These are phyloP conservation scores for Hydrotaea diabolus DNA, from an alignment of 2,888 invertebrate genomes.

Conservation along the genomic window DNA sequence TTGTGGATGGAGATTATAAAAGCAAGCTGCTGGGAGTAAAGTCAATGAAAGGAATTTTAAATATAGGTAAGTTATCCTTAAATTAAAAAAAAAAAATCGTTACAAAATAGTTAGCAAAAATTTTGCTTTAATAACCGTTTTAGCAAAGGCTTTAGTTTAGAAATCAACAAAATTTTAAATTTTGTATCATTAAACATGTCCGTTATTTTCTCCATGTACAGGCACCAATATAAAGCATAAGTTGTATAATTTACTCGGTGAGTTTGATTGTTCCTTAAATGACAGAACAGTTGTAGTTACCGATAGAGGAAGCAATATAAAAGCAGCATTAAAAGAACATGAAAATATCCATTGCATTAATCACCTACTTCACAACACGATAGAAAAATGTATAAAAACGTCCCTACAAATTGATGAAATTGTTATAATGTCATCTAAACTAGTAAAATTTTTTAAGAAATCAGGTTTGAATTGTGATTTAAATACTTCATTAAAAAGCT, in stretches of 20 bases:
- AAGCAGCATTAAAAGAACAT: slow-evolving; percentile 45
- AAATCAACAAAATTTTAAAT: neutral
- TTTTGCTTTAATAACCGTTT: neutral
- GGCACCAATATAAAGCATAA: slow-evolving; percentile 49
- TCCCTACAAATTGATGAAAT: too few species aligned
- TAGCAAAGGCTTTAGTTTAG: too few species aligned
- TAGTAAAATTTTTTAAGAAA: slow-evolving; percentile 43
- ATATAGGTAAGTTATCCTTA: neutral
- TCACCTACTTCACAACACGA: slow-evolving; percentile 45
- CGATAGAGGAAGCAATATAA: slow-evolving; percentile 47
- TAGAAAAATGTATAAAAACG: slow-evolving; percentile 26
- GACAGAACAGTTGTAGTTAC: slow-evolving; percentile 39
- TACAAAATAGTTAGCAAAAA: too few species aligned
- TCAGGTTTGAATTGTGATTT: slow-evolving; percentile 46
- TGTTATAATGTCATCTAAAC: too few species aligned
- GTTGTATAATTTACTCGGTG: slow-evolving; percentile 41
- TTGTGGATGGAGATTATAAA: slow-evolving; percentile 44
- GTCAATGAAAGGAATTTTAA: slow-evolving; percentile 40
- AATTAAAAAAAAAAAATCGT: too few species aligned
- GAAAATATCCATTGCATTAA: slow-evolving; percentile 51
- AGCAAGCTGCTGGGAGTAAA: slow-evolving; percentile 47
- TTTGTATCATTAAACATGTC: neutral
- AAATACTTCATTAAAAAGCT: slow-evolving; percentile 45
- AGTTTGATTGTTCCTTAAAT: slow-evolving; percentile 53
- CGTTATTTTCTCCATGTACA: slow-evolving; percentile 23